Evolutionary conservation across 2,888 invertebrate species (phyloP).

Genomic region (Cantharis rustica): DNA sequence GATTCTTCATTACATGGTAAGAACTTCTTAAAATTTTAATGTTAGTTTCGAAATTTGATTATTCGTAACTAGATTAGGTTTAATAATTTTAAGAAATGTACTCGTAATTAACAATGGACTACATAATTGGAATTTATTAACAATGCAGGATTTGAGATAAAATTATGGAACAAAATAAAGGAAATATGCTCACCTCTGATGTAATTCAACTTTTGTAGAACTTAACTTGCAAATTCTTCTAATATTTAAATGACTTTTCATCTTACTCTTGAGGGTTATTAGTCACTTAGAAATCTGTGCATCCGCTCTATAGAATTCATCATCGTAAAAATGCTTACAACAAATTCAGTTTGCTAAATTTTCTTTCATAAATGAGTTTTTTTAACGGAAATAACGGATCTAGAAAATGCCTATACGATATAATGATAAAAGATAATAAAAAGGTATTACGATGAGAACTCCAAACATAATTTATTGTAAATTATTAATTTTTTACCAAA

Average conservation of each 20-base stretch:
- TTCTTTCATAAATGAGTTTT: too few relatives aligned
- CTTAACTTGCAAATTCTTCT: neutral
- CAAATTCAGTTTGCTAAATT: too few relatives aligned
- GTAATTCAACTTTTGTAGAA: neutral
- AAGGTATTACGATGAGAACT: too few relatives aligned
- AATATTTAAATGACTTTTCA: neutral
- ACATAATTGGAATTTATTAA: neutral
- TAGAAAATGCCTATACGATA: too few relatives aligned
- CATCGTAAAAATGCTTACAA: too few relatives aligned
- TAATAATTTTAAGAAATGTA: neutral
- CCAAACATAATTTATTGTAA: too few relatives aligned
- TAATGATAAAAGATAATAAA: too few relatives aligned
- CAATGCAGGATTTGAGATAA: neutral
- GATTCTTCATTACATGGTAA: neutral
- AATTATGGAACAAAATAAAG: neutral
- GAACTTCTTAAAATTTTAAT: neutral
- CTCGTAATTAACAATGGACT: neutral
- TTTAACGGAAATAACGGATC: too few relatives aligned
- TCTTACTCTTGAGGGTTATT: neutral
- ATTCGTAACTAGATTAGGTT: neutral
- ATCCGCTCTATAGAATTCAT: too few relatives aligned
- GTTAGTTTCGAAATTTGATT: neutral
- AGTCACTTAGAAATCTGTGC: too few relatives aligned
- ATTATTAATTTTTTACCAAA: too few relatives aligned
- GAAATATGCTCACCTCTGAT: neutral